These are phyloP conservation scores for Ptilorrhoa leucosticta DNA, from an alignment of 2,113 vertebrate species.

Conservation along the genomic window DNA sequence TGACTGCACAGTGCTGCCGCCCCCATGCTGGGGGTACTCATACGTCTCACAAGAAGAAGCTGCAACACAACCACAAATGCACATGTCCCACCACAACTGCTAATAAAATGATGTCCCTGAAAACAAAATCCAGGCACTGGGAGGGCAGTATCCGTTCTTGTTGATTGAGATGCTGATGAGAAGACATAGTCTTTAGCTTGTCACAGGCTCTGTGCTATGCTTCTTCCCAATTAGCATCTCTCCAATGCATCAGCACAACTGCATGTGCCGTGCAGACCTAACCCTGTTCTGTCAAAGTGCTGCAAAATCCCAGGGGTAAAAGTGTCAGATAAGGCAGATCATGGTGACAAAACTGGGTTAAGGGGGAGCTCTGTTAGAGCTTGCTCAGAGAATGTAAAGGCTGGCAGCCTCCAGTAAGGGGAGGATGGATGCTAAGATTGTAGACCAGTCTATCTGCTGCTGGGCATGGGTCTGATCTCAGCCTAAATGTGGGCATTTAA, in stretches of 20 bases:
- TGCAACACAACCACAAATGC: conserved; percentile 57
- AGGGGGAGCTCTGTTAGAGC: neutral
- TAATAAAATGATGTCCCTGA: neutral
- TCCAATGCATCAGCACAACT: neutral
- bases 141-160: neutral
- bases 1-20: conserved; percentile 78
- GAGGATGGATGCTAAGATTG: neutral
- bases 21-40: conserved; percentile 81
- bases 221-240: neutral
- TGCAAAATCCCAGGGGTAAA: neutral
- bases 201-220: neutral
- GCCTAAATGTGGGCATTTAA: neutral
- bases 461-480: neutral
- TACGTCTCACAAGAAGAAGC: conserved; percentile 95
- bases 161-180: neutral
- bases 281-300: neutral
- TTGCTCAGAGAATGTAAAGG: neutral
- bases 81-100: neutral
- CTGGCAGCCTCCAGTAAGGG: neutral
- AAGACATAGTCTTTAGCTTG: neutral
- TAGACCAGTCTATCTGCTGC: neutral
- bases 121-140: neutral
- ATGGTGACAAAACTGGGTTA: neutral
- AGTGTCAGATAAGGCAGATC: neutral
- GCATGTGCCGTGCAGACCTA: accelerated